A percentile compares a stretch with the other conserved stretches of the same genome.
These are phyloP conservation scores for Tachina lurida DNA, from an alignment of 2,888 invertebrate species.

Conservation along the genomic window DNA sequence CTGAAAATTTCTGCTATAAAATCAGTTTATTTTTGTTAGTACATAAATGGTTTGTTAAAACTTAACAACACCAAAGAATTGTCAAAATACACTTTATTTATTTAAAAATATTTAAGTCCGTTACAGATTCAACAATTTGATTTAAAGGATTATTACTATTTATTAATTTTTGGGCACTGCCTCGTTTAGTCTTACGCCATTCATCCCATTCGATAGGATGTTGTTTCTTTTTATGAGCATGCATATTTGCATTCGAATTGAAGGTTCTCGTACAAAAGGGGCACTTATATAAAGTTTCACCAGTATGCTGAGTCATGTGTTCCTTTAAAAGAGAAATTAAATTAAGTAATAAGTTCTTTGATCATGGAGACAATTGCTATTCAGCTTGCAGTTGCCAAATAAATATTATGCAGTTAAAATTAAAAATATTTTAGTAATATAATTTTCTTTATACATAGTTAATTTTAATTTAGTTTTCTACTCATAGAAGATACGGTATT, in stretches of 20 bases:
- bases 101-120: neutral
- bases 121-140: constrained; percentile 18
- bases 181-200: constrained; percentile 79
- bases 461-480: no score
- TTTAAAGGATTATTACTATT: constrained; percentile 53
- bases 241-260: constrained; percentile 82
- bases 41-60: no score
- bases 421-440: no score
- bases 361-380: neutral
- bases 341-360: neutral
- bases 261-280: constrained; percentile 82
- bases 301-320: constrained; percentile 82
- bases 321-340: constrained; percentile 74
- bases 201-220: constrained; percentile 80
- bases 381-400: neutral
- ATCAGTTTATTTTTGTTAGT: no score
- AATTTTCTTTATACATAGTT: no score
- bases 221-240: constrained; percentile 81
- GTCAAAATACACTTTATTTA: neutral
- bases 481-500: neutral
- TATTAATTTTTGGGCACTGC: constrained; percentile 76
- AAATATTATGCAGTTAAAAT: no score
- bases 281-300: constrained; percentile 81
- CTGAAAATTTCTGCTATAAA: no score
- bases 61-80: no score